These are phyloP conservation scores for Rhodophaea formosa DNA, from an alignment of 2,888 invertebrate species.

Conservation along the genomic window DNA sequence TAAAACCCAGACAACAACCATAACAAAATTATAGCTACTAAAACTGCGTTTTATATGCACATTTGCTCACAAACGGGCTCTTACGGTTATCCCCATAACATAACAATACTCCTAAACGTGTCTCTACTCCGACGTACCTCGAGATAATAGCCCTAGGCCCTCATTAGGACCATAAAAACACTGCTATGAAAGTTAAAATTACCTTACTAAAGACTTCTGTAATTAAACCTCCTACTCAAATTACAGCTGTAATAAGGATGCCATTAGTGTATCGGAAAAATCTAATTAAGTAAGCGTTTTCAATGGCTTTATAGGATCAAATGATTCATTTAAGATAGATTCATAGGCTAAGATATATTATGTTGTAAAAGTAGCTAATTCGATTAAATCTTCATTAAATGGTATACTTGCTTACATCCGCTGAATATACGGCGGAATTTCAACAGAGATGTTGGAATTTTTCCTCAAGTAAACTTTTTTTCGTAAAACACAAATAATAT, in stretches of 20 bases:
- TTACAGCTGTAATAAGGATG: background rate
- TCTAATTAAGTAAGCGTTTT: no score
- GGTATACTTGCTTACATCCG: no score
- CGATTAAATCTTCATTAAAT: no score
- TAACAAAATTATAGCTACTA: background rate
- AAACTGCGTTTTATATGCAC: background rate
- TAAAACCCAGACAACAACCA: background rate
- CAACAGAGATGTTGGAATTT: no score
- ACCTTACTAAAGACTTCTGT: constrained; percentile 6
- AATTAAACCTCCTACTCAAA: constrained; percentile 10
- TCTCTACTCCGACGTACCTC: background rate
- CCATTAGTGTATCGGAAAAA: no score
- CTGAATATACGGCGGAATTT: no score
- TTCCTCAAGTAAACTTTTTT: no score
- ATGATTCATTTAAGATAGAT: no score
- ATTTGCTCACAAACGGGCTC: background rate
- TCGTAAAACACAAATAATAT: no score
- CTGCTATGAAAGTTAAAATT: constrained; percentile 16
- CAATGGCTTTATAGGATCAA: background rate
- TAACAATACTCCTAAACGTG: background rate
- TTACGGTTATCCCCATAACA: background rate
- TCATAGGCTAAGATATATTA: no score
- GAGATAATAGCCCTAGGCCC: background rate
- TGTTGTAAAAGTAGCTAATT: no score
- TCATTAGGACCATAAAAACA: constrained; percentile 8